Percentiles rank a stretch among this genome's conserved stretches.
Evolutionary conservation across 2,888 invertebrate species (phyloP).

Genomic region (Bellardia pandia): DNA sequence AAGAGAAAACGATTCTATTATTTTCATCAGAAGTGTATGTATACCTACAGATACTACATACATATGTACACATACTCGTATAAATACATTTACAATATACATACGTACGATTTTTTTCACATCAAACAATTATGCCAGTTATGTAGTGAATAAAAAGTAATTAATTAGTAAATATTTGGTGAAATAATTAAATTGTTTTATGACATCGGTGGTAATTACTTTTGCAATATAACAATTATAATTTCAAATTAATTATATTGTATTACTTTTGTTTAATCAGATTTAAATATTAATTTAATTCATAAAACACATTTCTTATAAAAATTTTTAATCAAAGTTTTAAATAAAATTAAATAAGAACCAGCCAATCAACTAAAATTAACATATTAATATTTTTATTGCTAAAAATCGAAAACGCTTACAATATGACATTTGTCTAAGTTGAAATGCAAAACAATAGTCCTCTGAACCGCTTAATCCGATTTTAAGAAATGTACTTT

Average conservation of each 20-base stretch:
- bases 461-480: too few relatives aligned
- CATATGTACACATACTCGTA: neutral
- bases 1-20: too few relatives aligned
- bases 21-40: neutral
- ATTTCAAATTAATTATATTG: constrained; percentile 55
- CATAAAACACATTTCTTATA: too few relatives aligned
- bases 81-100: neutral
- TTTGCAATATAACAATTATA: constrained; percentile 63
- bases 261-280: constrained; percentile 50
- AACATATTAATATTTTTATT: neutral
- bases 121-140: constrained; percentile 55
- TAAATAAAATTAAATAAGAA: constrained; percentile 8
- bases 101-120: constrained; percentile 27
- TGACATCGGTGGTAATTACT: constrained; percentile 64
- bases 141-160: constrained; percentile 68
- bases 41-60: neutral
- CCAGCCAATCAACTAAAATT: neutral
- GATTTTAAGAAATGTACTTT: too few relatives aligned
- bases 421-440: too few relatives aligned
- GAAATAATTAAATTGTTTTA: constrained; percentile 68
- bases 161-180: constrained; percentile 69
- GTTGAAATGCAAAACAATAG: too few relatives aligned
- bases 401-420: too few relatives aligned
- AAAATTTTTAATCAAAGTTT: too few relatives aligned
- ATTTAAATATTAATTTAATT: constrained; percentile 37